These are phyloP conservation scores for Bos indicus DNA, from an alignment of 2,113 vertebrate species.

Conservation along the genomic window DNA sequence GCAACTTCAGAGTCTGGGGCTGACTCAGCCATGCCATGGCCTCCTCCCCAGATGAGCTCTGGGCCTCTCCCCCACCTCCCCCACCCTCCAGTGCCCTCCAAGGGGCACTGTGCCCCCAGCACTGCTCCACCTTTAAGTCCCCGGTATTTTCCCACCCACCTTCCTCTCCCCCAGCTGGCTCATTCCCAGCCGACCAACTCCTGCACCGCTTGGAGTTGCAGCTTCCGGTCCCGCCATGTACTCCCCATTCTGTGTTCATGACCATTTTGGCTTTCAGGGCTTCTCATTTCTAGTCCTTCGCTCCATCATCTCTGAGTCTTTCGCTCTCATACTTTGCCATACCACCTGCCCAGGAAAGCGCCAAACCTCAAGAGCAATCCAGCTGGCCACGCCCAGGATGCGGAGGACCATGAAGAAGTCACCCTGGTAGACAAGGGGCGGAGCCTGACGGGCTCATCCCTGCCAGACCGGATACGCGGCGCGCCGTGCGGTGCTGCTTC, in stretches of 20 bases:
- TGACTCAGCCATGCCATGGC: neutral
- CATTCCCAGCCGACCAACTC: no score
- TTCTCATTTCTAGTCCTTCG: no score
- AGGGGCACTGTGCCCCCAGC: neutral
- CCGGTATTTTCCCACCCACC: no score
- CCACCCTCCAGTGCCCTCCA: neutral
- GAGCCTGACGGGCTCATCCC: rapidly evolving
- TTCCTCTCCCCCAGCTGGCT: neutral
- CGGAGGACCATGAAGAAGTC: neutral
- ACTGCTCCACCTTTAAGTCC: rapidly evolving
- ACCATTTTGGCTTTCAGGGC: neutral
- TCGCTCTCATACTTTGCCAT: neutral
- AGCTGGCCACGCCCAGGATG: neutral
- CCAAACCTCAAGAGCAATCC: neutral
- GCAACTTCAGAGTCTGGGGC: neutral
- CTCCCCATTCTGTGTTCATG: neutral
- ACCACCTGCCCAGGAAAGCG: neutral
- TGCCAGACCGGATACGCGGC: rapidly evolving
- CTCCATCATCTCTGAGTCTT: neutral
- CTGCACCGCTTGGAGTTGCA: rapidly evolving
- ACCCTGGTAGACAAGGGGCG: rapidly evolving
- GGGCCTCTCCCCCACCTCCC: neutral
- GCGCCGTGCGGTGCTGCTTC: no score
- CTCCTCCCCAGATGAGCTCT: neutral
- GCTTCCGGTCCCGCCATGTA: rapidly evolving